Conservation (phyloP, 2,797 vertebrate species). For the Aythya fuligula region DNA sequence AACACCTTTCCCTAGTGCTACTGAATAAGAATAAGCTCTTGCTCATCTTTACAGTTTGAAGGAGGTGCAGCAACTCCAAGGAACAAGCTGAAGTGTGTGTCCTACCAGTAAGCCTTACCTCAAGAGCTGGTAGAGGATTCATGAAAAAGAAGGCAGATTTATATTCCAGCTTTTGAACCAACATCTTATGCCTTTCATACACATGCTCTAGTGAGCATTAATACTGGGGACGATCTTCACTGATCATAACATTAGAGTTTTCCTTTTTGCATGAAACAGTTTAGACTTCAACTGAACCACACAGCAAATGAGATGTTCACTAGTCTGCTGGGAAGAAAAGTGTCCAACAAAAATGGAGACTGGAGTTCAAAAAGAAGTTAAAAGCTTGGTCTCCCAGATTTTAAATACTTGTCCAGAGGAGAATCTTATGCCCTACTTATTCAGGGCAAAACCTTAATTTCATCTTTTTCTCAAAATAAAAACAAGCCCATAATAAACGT, state of each 20-base stretch:
- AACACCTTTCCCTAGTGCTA: neutral
- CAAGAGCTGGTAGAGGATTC: neutral
- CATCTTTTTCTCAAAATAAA: neutral
- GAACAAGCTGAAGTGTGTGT: neutral
- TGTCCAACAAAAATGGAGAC: neutral
- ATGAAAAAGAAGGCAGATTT: neutral
- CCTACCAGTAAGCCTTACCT: neutral
- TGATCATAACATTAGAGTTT: accelerated
- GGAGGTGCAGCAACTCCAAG: neutral
- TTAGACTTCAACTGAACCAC: neutral
- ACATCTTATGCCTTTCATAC: neutral
- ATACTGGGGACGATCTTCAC: neutral
- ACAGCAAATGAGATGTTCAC: neutral
- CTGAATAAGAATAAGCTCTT: neutral
- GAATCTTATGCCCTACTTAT: neutral
- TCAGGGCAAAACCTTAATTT: neutral
- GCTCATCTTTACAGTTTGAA: neutral
- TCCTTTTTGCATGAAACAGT: neutral
- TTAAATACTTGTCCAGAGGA: neutral
- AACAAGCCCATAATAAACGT: accelerated
- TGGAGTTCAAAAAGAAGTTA: neutral
- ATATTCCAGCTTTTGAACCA: neutral
- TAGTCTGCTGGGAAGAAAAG: neutral
- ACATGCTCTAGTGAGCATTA: neutral
- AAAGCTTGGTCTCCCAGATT: neutral